These are phyloP conservation scores for Sphyrna mokarran DNA, from an alignment of 2,113 vertebrate genomes.

Conservation along the genomic window DNA sequence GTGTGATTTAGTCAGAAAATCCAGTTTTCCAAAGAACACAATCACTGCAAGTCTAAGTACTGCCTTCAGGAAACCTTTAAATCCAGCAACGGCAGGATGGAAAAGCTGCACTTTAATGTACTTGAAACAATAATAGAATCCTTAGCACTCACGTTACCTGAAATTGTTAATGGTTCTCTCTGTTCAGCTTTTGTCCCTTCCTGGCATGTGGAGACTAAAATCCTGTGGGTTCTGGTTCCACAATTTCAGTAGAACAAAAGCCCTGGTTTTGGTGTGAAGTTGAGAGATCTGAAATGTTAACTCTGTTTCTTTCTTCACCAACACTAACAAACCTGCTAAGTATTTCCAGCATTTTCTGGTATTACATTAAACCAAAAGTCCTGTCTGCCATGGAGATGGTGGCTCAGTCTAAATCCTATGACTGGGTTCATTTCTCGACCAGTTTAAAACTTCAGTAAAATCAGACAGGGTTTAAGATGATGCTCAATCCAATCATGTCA, in stretches of 20 bases:
- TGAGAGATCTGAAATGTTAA: no score
- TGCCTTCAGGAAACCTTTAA: neutral
- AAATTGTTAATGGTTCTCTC: no score
- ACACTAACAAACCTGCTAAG: no score
- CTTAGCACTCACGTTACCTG: no score
- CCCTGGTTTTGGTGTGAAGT: neutral
- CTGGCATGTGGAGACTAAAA: neutral
- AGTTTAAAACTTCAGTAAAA: neutral
- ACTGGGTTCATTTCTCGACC: neutral
- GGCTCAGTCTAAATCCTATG: neutral
- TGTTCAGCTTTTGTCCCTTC: no score
- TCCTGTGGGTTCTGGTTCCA: neutral
- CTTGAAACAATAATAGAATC: neutral
- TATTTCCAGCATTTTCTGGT: no score
- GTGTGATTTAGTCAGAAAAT: neutral
- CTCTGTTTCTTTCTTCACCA: no score
- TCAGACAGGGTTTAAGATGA: neutral
- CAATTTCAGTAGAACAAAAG: neutral
- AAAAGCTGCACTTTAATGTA: neutral
- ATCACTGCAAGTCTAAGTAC: neutral
- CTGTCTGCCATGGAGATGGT: neutral
- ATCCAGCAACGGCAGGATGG: neutral
- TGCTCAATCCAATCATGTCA: neutral
- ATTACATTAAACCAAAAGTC: neutral
- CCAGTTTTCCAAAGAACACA: neutral